Evolutionary conservation across 2,113 vertebrate species (phyloP), one percentile per base, ranked within the genome.

Genomic region (Rhea pennata): DNA sequence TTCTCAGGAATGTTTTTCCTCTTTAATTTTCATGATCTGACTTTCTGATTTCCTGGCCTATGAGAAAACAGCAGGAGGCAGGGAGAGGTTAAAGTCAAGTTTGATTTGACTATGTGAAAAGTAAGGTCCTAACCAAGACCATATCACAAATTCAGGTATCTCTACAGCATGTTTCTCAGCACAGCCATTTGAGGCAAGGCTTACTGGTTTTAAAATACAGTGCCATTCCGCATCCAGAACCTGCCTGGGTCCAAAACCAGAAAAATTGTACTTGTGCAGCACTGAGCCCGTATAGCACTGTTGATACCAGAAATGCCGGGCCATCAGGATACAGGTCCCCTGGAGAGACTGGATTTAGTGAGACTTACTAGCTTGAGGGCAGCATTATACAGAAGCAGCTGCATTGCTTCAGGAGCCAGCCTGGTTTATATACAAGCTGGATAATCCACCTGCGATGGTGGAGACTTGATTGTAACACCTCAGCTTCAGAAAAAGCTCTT

Each of bases 241-340:
- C 71, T 48, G 48, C 58, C 67, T 36, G 67, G 19, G 3, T 39
- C 39, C 33, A 19, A 21, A 46, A 23, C 27, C 16, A 36, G 48
- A 5, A 39, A 2, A n/a, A 54, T 9, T 1, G 19, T 33, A 36
- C 54, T 67, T 31, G 5, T 0, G 2, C 46, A 46, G 72, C n/a
- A 4, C 64, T 8, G 69, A 65, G 56, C 33, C 78, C 7, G 0
- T 9, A 1, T 5, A 33, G 61, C 40, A 6, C n/a, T 20, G 53
- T 5, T 21, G 44, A 5, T 20, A 15, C 27, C 69, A 31, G 54
- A 11, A 51, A 4, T 23, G 9, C 51, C 5, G 36, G 42, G 56
- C 31, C 9, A 5, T 40, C 66, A 8, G 62, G 10, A 64, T 15
- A 2, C 31, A 4, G 26, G 12, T 2, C 14, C 19, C 23, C 36